Evolutionary conservation across 1,140 invertebrate genomes (phyloP), one percentile per base, ranked within the genome.

Genomic region (Formica exsecta): DNA sequence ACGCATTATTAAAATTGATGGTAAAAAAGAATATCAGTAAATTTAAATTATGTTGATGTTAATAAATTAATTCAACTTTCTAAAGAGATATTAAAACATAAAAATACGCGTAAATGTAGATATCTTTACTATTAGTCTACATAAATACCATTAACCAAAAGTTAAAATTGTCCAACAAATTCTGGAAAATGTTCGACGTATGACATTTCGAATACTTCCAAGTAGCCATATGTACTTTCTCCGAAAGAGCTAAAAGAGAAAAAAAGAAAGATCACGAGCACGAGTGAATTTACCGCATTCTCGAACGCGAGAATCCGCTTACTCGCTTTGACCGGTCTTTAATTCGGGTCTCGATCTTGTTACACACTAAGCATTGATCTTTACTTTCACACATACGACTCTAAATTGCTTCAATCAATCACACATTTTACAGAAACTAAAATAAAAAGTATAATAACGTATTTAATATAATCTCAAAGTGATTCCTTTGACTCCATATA

Each of bases 141-240:
- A n/a, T 32, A 32, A n/a, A 32, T 22, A 29, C 36, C 25, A 32
- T 32, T 32, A 32, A 32, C 3, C 32, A 32, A 32, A 32, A 32
- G 32, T 32, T 32, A 32, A 32, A 36, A 54, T 36, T 36, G 13
- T 36, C 25, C 13, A 32, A 68, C 5, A 32, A 54, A 86, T 89
- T 64, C 61, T 76, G 32, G 66, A 70, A 84, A 81, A 86, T 64
- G 48, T 90, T 38, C 54, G 70, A 85, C 54, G 80, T 88, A 75
- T 73, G 25, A 68, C 25, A 61, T 80, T 48, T 29, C 44, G 57
- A 81, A 81, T 79, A 32, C 65, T 79, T 77, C 48, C 84, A 62
- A 54, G 44, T 62, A 76, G 54, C 32, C 36, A 29, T 32, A 62
- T 66, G 64, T 85, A 89, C 87, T 91, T 91, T 89, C 90, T 91